Evolutionary conservation across 2,797 vertebrate species (phyloP).

Genomic region (Neostethus bicornis): DNA sequence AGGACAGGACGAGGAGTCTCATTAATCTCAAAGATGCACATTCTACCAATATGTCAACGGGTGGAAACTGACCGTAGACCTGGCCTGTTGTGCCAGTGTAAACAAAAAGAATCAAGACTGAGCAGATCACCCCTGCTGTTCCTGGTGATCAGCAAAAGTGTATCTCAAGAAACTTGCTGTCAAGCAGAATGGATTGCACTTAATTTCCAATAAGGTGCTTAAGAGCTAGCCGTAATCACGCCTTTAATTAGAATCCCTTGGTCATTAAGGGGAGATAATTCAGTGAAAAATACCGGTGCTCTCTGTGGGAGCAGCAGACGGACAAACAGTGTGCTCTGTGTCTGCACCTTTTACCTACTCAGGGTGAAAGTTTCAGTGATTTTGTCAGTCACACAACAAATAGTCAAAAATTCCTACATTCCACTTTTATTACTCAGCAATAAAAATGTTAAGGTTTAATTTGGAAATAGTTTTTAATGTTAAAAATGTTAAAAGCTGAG

Average conservation of each 20-base stretch:
- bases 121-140: slow-evolving; percentile 46
- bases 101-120: slow-evolving; percentile 45
- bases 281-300: slow-evolving; percentile 75
- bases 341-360: slow-evolving; percentile 18
- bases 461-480: too few relatives aligned
- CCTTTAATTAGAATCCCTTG: slow-evolving; percentile 84
- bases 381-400: slow-evolving; percentile 10
- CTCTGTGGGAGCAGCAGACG: slow-evolving; percentile 66
- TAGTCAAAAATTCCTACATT: slow-evolving; percentile 6
- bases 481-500: too few relatives aligned
- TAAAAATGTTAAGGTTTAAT: slow-evolving; percentile 3
- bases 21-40: slow-evolving; percentile 34
- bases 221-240: slow-evolving; percentile 82
- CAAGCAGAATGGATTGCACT: slow-evolving; percentile 81
- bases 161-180: slow-evolving; percentile 71
- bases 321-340: slow-evolving; percentile 42
- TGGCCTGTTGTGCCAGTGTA: slow-evolving; percentile 34
- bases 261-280: slow-evolving; percentile 83
- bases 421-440: neutral
- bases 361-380: slow-evolving; percentile 21
- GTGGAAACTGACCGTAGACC: slow-evolving; percentile 27
- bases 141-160: slow-evolving; percentile 71
- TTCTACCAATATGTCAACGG: slow-evolving; percentile 28
- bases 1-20: neutral
- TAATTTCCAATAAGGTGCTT: slow-evolving; percentile 86